A percentile compares a stretch with the other conserved stretches of the same genome.
Evolutionary conservation across 2,113 vertebrate genomes (phyloP).

Genomic region (Scartelaos histophorus): DNA sequence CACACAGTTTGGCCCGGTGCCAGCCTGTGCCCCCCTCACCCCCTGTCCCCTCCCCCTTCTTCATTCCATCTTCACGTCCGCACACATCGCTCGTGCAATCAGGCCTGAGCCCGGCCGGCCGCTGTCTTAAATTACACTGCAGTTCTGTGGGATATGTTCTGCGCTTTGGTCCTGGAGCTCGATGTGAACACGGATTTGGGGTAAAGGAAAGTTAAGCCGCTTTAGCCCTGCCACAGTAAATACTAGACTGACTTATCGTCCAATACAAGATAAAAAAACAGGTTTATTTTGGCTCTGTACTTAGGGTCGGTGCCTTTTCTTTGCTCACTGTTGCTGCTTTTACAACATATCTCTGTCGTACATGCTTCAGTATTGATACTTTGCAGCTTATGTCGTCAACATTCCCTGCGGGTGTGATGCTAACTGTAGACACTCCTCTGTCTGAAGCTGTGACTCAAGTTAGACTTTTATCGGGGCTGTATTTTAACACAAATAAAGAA

Average conservation of each 20-base stretch:
- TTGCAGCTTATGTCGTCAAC: too few species aligned
- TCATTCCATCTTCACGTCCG: slow-evolving; percentile 25
- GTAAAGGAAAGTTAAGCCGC: not conserved
- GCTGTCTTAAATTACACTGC: slow-evolving; percentile 50
- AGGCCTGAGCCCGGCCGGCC: slow-evolving; percentile 33
- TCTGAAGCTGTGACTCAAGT: too few species aligned
- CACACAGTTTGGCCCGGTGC: slow-evolving; percentile 50
- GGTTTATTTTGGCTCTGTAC: not conserved
- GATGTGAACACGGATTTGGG: not conserved
- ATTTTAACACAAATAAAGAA: too few species aligned
- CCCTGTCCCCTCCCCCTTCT: not conserved
- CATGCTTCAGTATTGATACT: too few species aligned
- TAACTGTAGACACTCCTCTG: too few species aligned
- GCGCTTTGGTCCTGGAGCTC: slow-evolving; percentile 29
- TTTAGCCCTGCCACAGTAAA: not conserved
- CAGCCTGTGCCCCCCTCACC: slow-evolving; percentile 24
- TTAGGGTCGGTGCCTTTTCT: not conserved
- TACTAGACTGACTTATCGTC: not conserved
- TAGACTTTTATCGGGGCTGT: too few species aligned
- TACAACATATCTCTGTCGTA: too few species aligned
- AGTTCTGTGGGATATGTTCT: slow-evolving; percentile 39
- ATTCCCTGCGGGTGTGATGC: too few species aligned
- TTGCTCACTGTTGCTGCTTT: not conserved
- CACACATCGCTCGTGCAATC: slow-evolving; percentile 46
- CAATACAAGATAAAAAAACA: not conserved